These are phyloP conservation scores for Alviniconcha marisindica DNA, from an alignment of 1,140 invertebrate genomes.

Conservation along the genomic window DNA sequence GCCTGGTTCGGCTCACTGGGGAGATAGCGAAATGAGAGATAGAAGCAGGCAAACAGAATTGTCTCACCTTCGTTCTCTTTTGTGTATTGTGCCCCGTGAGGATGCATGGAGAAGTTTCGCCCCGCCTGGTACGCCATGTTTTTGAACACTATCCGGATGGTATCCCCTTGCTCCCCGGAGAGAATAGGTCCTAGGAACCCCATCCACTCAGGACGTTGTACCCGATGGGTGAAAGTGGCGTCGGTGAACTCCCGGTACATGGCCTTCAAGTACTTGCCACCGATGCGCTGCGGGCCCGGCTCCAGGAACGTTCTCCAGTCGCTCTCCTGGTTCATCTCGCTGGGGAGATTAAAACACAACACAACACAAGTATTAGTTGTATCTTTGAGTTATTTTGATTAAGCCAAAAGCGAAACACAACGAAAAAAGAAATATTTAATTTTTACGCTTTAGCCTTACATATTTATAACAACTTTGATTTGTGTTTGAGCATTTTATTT, in stretches of 20 bases:
- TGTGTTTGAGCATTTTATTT: no score
- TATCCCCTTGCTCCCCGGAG: conserved; percentile 60
- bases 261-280: conserved; percentile 62
- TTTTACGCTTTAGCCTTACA: no score
- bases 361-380: not conserved
- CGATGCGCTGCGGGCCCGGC: conserved; percentile 48
- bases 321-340: not conserved
- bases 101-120: conserved; percentile 60
- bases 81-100: conserved; percentile 55
- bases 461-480: no score
- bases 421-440: no score
- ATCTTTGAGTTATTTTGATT: no score
- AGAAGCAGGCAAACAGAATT: no score
- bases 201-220: conserved; percentile 51
- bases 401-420: no score
- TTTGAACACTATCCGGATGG: conserved; percentile 59
- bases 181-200: conserved; percentile 65
- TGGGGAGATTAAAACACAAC: not conserved
- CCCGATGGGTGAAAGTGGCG: conserved; percentile 52
- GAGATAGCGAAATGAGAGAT: not conserved
- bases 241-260: conserved; percentile 67
- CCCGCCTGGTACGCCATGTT: conserved; percentile 62
- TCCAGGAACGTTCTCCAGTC: conserved; percentile 16
- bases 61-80: conserved; percentile 53
- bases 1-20: no score